Conservation (phyloP, 2,113 vertebrate genomes). For the Anas platyrhynchos region DNA sequence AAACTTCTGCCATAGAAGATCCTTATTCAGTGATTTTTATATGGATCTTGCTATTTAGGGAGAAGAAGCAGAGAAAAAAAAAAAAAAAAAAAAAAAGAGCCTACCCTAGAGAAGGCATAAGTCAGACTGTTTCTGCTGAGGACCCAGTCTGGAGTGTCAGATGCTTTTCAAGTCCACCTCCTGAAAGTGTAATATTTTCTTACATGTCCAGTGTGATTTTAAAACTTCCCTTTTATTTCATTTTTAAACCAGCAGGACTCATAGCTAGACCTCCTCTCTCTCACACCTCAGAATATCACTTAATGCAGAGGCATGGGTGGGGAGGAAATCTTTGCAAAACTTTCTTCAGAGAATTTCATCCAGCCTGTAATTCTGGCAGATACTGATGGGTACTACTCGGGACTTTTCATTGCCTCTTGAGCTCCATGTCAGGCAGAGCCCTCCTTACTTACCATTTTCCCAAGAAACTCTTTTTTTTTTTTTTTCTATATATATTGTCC, state of each 20-base stretch:
- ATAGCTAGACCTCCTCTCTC: background rate
- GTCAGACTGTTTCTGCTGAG: constrained; percentile 40
- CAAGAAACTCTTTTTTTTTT: background rate
- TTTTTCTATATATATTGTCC: background rate
- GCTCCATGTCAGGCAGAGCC: background rate
- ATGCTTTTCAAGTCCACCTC: constrained; percentile 60
- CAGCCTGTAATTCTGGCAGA: background rate
- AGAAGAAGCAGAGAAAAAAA: constrained; percentile 19
- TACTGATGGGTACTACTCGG: background rate
- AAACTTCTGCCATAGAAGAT: constrained; percentile 67
- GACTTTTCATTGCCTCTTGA: background rate
- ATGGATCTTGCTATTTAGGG: constrained; percentile 71
- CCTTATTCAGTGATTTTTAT: constrained; percentile 73
- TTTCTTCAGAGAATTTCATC: background rate
- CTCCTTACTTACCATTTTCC: background rate
- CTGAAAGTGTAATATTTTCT: constrained; percentile 55
- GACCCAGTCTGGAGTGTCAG: constrained; percentile 37
- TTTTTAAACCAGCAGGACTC: constrained; percentile 1
- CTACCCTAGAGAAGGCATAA: constrained; percentile 26
- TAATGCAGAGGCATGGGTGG: background rate
- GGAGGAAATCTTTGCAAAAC: background rate
- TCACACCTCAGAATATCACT: background rate
- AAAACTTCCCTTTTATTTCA: background rate
- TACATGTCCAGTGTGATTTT: constrained; percentile 26
- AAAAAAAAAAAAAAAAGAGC: constrained; percentile 14